Evolutionary conservation across 2,113 vertebrate species (phyloP).

Genomic region (Podilymbus podiceps): DNA sequence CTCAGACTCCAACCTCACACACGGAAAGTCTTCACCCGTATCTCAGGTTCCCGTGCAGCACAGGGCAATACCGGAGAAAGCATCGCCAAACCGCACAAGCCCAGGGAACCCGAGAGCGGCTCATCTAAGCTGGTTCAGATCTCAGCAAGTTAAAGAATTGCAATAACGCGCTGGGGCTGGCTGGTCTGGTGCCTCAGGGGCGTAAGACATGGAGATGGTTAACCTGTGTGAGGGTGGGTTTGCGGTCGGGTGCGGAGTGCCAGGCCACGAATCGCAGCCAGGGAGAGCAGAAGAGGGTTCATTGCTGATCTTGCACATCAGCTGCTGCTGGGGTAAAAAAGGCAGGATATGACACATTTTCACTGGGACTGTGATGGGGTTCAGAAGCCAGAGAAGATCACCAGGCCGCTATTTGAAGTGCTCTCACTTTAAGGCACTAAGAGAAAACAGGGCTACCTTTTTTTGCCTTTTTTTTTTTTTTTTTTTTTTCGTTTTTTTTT

Average conservation of each 20-base stretch:
- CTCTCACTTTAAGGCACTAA: not conserved
- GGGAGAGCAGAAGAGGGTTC: not conserved
- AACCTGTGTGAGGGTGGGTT: not conserved
- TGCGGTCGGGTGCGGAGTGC: not conserved
- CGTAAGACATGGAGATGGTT: not conserved
- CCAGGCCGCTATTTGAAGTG: not conserved
- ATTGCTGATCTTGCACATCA: not conserved
- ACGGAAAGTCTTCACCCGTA: not conserved
- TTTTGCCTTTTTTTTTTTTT: rapidly evolving
- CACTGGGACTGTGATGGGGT: not conserved
- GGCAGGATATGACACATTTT: not conserved
- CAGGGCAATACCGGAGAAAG: not conserved
- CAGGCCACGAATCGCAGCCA: not conserved
- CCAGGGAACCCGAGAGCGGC: not conserved
- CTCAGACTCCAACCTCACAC: not conserved
- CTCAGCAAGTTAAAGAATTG: not conserved
- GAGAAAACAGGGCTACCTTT: not conserved
- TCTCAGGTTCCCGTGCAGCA: not conserved
- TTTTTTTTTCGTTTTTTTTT: no score
- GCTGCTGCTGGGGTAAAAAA: not conserved
- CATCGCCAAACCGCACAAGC: not conserved
- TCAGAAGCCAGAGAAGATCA: not conserved
- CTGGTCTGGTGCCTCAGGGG: not conserved
- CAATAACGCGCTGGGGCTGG: not conserved
- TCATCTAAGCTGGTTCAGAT: not conserved